Conservation (phyloP, 2,797 vertebrate species). For the Anguilla megastoma region DNA sequence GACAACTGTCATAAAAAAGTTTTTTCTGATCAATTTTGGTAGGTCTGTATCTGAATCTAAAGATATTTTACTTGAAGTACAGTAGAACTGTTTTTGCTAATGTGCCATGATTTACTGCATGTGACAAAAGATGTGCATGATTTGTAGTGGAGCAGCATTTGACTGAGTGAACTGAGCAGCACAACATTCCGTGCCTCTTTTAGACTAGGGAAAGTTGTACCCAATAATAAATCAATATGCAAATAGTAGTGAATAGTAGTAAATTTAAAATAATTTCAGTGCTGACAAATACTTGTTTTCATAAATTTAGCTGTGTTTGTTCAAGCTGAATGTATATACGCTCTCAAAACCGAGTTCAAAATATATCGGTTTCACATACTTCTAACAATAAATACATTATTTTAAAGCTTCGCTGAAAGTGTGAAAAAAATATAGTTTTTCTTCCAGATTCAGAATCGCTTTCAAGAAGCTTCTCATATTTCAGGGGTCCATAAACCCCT, state of each 20-base stretch:
- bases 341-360: neutral
- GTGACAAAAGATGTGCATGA: neutral
- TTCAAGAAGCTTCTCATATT: too few species aligned
- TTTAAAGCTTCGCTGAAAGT: neutral
- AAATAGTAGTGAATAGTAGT: neutral
- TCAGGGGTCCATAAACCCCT: too few species aligned
- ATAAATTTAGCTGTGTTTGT: neutral
- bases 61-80: neutral
- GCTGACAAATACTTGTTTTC: neutral
- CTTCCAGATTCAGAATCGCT: too few species aligned
- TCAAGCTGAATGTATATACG: neutral
- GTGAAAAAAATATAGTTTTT: neutral
- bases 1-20: neutral
- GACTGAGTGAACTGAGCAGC: neutral
- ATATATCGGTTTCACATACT: neutral
- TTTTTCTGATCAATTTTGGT: neutral
- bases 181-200: slow-evolving; percentile 9
- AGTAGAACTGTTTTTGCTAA: neutral
- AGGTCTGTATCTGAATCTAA: neutral
- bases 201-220: slow-evolving; percentile 10
- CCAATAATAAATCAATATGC: neutral
- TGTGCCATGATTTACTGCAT: slow-evolving; percentile 3
- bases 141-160: neutral
- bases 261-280: neutral
- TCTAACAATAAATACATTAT: too few species aligned